Percentiles rank a stretch among this genome's conserved stretches.
These are phyloP conservation scores for Eugnorisma glareosa DNA, from an alignment of 2,888 invertebrate genomes.

Conservation along the genomic window DNA sequence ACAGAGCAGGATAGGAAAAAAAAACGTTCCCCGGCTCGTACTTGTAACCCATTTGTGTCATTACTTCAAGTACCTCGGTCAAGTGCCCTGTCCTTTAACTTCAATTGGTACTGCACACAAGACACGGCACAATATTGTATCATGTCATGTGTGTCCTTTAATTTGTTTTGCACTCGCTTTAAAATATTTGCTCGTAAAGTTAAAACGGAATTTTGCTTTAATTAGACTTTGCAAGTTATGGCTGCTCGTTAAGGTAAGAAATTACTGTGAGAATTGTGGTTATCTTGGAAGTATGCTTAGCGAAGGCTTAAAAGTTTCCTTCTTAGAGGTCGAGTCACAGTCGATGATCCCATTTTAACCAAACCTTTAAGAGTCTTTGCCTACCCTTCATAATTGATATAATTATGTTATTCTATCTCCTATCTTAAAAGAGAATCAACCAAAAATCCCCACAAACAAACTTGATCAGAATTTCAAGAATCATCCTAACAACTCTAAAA, in stretches of 20 bases:
- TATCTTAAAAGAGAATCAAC: slow-evolving; percentile 44
- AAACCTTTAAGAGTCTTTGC: neutral
- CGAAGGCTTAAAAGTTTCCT: neutral
- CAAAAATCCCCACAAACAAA: slow-evolving; percentile 46
- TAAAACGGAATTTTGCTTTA: slow-evolving; percentile 18
- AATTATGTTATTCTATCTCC: slow-evolving; percentile 16
- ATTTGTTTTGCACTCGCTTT: slow-evolving; percentile 1
- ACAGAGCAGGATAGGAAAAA: too few relatives aligned
- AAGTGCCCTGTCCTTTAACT: slow-evolving; percentile 16
- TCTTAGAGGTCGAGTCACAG: neutral
- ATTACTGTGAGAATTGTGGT: slow-evolving; percentile 2
- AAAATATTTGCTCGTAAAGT: slow-evolving; percentile 34
- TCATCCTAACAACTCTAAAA: slow-evolving; percentile 66
- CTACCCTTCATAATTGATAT: neutral
- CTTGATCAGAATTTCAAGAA: slow-evolving; percentile 60
- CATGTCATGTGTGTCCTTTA: neutral
- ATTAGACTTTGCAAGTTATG: slow-evolving; percentile 33
- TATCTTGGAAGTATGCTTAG: neutral
- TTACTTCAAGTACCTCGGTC: slow-evolving; percentile 20
- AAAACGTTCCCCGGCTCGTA: neutral
- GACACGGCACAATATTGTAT: slow-evolving; percentile 5
- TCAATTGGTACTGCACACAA: slow-evolving; percentile 1
- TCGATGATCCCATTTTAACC: neutral
- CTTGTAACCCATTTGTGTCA: slow-evolving; percentile 26
- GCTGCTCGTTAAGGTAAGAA: slow-evolving; percentile 24